Evolutionary conservation across 2,113 vertebrate genomes (phyloP).

Genomic region (Ia io): DNA sequence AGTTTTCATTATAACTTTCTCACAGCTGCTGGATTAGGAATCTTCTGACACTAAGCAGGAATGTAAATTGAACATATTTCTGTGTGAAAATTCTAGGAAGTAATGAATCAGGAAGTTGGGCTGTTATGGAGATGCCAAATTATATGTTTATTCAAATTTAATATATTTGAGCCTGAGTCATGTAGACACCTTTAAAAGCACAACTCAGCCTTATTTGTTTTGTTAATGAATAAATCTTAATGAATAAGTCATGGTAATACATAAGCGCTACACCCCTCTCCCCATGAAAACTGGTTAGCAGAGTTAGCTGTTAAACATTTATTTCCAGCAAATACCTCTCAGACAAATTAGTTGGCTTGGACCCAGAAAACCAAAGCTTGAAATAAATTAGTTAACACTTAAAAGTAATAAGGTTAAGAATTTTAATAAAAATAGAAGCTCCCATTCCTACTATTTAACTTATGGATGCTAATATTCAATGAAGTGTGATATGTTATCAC

Average conservation of each 20-base stretch:
- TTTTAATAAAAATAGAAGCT: conserved; percentile 46
- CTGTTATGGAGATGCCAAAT: background rate
- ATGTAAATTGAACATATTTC: conserved; percentile 55
- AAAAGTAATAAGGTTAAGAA: conserved; percentile 45
- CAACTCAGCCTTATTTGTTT: conserved; percentile 38
- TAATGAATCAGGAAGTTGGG: background rate
- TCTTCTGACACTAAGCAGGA: conserved; percentile 33
- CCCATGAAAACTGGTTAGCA: conserved; percentile 25
- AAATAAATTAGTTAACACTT: conserved; percentile 52
- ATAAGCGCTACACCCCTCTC: background rate
- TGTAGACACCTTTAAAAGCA: conserved; percentile 45
- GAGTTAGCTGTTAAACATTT: conserved; percentile 31
- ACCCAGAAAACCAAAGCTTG: conserved; percentile 16
- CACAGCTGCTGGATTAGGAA: conserved; percentile 47
- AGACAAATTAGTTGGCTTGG: conserved; percentile 54
- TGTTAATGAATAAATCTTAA: conserved; percentile 36
- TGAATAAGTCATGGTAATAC: background rate
- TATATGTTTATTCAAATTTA: conserved; percentile 35
- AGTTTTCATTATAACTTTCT: conserved; percentile 71
- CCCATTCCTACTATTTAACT: background rate
- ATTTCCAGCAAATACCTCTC: conserved; percentile 42
- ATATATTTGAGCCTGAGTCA: background rate
- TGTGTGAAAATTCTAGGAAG: conserved; percentile 33
- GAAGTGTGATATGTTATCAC: background rate
- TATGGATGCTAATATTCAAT: conserved; percentile 1